These are phyloP conservation scores for Tiliqua scincoides DNA, from an alignment of 2,113 vertebrate species.

Conservation along the genomic window DNA sequence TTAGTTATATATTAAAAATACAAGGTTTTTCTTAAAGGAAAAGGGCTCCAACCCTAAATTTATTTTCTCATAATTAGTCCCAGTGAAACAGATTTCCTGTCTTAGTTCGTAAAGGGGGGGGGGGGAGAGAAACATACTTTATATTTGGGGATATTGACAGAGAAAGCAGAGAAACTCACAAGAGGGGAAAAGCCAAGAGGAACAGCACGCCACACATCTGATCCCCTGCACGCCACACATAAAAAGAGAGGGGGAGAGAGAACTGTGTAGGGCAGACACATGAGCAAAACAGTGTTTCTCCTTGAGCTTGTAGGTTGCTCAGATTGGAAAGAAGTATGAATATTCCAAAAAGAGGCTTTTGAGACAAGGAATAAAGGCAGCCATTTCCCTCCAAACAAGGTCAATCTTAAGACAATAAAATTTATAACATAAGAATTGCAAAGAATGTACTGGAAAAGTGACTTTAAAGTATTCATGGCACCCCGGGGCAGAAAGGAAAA, in stretches of 20 bases:
- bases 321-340: not conserved
- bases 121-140: not conserved
- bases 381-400: not conserved
- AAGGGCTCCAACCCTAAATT: not conserved
- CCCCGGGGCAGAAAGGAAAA: slow-evolving; percentile 16
- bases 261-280: not conserved
- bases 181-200: slow-evolving; percentile 2
- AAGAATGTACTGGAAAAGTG: slow-evolving; percentile 20
- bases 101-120: slow-evolving; percentile 8
- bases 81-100: slow-evolving; percentile 19
- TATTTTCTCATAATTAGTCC: slow-evolving; percentile 28
- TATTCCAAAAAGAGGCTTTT: slow-evolving; percentile 13
- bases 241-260: slow-evolving; percentile 18
- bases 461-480: slow-evolving; percentile 27
- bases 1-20: not conserved
- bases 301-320: slow-evolving; percentile 19
- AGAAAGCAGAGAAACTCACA: slow-evolving; percentile 11
- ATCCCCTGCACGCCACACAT: slow-evolving; percentile 4
- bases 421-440: slow-evolving; percentile 18
- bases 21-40: not conserved
- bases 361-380: slow-evolving; percentile 8
- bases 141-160: slow-evolving; percentile 3
- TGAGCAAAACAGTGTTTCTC: not conserved
- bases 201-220: slow-evolving; percentile 21
- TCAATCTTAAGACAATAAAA: slow-evolving; percentile 28